Percentiles rank a stretch among this genome's conserved stretches.
phyloP scores from a whole-genome alignment of 2,888 invertebrate species.

The Drosophila koepferae region DNA sequence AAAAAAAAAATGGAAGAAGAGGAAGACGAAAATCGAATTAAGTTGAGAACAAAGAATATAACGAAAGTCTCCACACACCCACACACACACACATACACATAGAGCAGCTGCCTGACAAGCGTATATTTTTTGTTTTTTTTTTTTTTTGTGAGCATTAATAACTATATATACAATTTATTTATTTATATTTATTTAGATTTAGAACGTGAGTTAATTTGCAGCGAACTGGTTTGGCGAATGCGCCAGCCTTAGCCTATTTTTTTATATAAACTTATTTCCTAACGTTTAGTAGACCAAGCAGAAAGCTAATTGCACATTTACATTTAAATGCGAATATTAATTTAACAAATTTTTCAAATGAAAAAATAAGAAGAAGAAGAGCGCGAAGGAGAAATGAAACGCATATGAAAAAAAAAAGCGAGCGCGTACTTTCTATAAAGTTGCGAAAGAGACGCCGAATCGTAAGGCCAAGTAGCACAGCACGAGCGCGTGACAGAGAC shows the following conservation, averaged over 20 bases:
- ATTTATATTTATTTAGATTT: slow-evolving; percentile 81
- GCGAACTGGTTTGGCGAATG: slow-evolving; percentile 34
- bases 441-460: slow-evolving; percentile 70
- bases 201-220: slow-evolving; percentile 68
- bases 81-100: slow-evolving; percentile 15
- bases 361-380: slow-evolving; percentile 20
- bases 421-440: slow-evolving; percentile 84
- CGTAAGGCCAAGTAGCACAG: slow-evolving; percentile 12
- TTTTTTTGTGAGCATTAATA: slow-evolving; percentile 61
- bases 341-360: slow-evolving; percentile 31
- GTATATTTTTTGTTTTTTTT: slow-evolving; percentile 79
- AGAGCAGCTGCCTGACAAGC: slow-evolving; percentile 66
- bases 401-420: slow-evolving; percentile 58
- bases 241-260: slow-evolving; percentile 50
- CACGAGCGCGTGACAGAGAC: slow-evolving; percentile 10
- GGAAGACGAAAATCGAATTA: neutral
- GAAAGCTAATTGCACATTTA: slow-evolving; percentile 41
- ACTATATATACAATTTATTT: slow-evolving; percentile 80
- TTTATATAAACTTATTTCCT: slow-evolving; percentile 42
- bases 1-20: neutral
- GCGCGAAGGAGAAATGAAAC: slow-evolving; percentile 26
- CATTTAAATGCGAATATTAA: slow-evolving; percentile 51
- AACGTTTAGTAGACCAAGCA: slow-evolving; percentile 37
- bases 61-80: slow-evolving; percentile 14
- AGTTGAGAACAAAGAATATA: neutral